Evolutionary conservation across 2,797 vertebrate genomes (phyloP), one percentile per base, ranked within the genome.

Genomic region (Galagoides demidoff): DNA sequence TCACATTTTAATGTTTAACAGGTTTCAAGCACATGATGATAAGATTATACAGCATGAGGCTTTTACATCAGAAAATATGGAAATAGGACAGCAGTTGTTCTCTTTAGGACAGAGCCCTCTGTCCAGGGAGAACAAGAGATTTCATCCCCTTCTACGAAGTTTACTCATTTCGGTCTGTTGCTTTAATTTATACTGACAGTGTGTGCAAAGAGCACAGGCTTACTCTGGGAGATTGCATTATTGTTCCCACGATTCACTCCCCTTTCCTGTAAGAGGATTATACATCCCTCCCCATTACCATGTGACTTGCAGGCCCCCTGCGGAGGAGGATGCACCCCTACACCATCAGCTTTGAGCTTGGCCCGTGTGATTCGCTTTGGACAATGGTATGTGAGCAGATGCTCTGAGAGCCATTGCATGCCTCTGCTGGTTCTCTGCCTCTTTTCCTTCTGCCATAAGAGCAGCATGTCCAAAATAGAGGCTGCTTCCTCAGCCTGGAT

Each of bases 211-310:
- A 87, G 34, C 74, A 74, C 76, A 82, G 61, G 77, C 71, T 95
- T 96, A 68, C 84, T 95, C 70, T 79, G 79, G 79, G 85, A 70
- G 94, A 74, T 66, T 73, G 52, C 76, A 89, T 95, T 82, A 85
- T 85, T 92, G 34, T 96, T 66, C 89, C 81, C 76, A 84, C 0
- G 5, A 74, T 89, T 85, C 92, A 85, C 73, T 87, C 86, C 45
- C 49, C 37, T 92, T 94, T 94, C 63, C 77, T 88, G 34, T 96
- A 93, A 97, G 79, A 94, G 86, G 73, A 94, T 95, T 95, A 85
- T 82, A 52, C 0, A 76, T 70, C 37, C 78, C 19, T 92, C 73
- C 87, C 52, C 88, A 20, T 71, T 61, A 37, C 14, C 59, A 63
- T n/a, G 77, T 70, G 92, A 93, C 43, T 61, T 76, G 61, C 49